phyloP scores from a whole-genome alignment of 2,888 invertebrate genomes.

The Thereva nobilitata region DNA sequence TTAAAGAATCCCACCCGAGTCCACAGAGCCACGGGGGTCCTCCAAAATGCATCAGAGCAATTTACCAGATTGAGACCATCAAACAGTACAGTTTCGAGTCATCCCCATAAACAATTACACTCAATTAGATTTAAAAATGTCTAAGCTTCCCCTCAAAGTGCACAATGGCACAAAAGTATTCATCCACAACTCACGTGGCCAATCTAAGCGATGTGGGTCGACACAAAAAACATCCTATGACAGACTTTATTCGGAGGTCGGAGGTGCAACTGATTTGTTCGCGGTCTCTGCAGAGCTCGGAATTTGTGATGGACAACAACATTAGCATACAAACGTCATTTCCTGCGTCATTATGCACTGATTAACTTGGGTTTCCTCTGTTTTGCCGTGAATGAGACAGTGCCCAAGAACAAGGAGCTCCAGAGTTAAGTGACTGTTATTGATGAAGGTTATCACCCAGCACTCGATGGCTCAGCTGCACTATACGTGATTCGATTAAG shows the following conservation, averaged over 20 bases:
- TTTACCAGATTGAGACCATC: no score
- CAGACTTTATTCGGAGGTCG: constrained; percentile 4
- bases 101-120: no score
- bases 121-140: no score
- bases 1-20: no score
- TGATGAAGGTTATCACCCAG: constrained; percentile 22
- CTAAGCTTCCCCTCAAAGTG: no score
- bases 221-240: not conserved
- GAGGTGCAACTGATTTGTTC: constrained; percentile 21
- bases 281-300: constrained; percentile 5
- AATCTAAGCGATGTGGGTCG: no score
- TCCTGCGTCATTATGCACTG: constrained; percentile 40
- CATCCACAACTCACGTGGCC: no score
- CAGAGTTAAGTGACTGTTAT: not conserved
- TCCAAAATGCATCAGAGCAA: no score
- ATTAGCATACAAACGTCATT: constrained; percentile 41
- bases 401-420: constrained; percentile 12
- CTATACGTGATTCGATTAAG: constrained; percentile 14
- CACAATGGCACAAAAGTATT: no score
- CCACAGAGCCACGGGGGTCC: no score
- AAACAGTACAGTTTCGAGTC: no score
- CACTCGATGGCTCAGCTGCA: not conserved
- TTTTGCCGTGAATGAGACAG: constrained; percentile 1
- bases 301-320: not conserved
- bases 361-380: constrained; percentile 40